Percentiles rank a stretch among this genome's conserved stretches.
Conservation (phyloP, 1,140 invertebrate species). For the Drosophila insularis region DNA sequence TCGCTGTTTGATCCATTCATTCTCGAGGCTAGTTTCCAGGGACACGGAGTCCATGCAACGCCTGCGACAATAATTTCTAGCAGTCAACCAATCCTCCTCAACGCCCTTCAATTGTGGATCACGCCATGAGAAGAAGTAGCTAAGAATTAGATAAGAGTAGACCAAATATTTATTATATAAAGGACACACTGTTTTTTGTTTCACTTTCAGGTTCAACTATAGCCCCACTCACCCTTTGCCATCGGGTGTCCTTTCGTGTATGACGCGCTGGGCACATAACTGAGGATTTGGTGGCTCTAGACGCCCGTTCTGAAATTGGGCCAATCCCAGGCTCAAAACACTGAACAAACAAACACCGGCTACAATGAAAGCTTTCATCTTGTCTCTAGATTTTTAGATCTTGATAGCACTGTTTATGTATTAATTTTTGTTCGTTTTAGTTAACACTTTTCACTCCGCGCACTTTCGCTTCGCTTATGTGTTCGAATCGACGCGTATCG, state of each 20-base stretch:
- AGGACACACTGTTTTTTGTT: neutral
- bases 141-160: conserved; percentile 56
- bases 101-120: conserved; percentile 88
- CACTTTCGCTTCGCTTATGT: conserved; percentile 49
- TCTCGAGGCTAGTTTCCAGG: conserved; percentile 90
- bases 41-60: conserved; percentile 94
- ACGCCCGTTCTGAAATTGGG: conserved; percentile 87
- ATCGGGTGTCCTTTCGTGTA: conserved; percentile 86
- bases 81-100: conserved; percentile 91
- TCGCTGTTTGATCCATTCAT: conserved; percentile 90
- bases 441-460: conserved; percentile 43
- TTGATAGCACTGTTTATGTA: neutral
- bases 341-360: conserved; percentile 82
- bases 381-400: conserved; percentile 19
- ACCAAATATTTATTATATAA: neutral
- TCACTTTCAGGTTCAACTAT: neutral
- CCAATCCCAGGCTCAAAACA: conserved; percentile 83
- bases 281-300: conserved; percentile 88
- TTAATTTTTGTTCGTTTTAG: neutral
- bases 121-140: conserved; percentile 93
- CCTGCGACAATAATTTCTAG: conserved; percentile 91
- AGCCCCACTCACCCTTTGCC: conserved; percentile 82
- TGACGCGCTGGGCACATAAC: conserved; percentile 88
- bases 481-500: conserved; percentile 35
- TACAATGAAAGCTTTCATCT: conserved; percentile 83